phyloP scores from a whole-genome alignment of 2,797 vertebrate genomes.

The Pangasius krempfi region DNA sequence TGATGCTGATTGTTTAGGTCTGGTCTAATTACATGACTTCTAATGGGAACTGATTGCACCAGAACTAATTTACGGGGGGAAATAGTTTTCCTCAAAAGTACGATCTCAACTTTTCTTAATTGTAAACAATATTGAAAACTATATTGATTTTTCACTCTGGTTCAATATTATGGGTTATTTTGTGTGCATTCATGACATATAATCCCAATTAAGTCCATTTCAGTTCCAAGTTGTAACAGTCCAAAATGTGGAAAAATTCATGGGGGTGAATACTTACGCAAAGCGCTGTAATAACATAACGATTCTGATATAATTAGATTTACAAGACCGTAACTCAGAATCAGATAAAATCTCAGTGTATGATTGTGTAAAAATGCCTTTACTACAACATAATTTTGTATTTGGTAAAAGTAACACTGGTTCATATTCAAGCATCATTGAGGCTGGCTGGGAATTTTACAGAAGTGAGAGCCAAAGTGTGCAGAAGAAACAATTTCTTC shows the following conservation, averaged over 20 bases:
- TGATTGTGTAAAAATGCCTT: neutral
- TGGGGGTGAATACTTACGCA: neutral
- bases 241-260: neutral
- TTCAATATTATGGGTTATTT: neutral
- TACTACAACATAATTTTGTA: neutral
- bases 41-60: too few relatives aligned
- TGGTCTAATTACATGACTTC: neutral
- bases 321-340: neutral
- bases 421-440: neutral
- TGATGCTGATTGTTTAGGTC: neutral
- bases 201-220: neutral
- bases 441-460: neutral
- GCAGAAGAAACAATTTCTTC: neutral
- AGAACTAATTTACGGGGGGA: neutral
- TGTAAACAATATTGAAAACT: neutral
- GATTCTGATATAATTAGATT: neutral
- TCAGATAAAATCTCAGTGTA: too few relatives aligned
- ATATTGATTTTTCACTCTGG: neutral
- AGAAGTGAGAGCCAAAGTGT: neutral
- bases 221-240: neutral
- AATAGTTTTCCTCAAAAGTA: neutral
- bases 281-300: neutral
- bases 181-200: neutral
- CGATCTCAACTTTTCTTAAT: neutral
- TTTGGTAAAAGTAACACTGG: neutral